These are phyloP conservation scores for Drosophila nikananu DNA, from an alignment of 1,140 invertebrate genomes.

Conservation along the genomic window DNA sequence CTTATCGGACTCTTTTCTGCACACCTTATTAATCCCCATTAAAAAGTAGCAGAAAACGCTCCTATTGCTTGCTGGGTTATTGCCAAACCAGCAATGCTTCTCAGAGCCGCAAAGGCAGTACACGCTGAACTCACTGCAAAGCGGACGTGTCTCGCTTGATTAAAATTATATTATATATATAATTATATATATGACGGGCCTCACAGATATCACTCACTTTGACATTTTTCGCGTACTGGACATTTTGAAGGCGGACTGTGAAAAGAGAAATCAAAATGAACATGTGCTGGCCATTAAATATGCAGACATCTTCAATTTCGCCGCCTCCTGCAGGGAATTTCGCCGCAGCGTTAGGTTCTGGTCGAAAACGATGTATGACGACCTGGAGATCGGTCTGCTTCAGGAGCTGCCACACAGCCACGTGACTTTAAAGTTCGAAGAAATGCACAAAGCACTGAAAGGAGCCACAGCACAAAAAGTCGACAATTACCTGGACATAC, in stretches of 20 bases:
- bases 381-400: slow-evolving; percentile 8
- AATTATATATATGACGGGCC: neutral
- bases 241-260: slow-evolving; percentile 3
- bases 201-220: slow-evolving; percentile 2
- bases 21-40: too few species aligned
- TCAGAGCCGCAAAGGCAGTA: neutral
- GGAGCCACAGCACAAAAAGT: neutral
- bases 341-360: slow-evolving; percentile 1
- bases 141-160: neutral
- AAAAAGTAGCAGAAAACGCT: too few species aligned
- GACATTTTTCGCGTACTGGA: slow-evolving; percentile 16
- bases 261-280: neutral
- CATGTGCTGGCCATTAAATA: slow-evolving; percentile 1
- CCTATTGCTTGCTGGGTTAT: neutral
- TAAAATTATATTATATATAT: neutral
- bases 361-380: slow-evolving; percentile 3
- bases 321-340: neutral
- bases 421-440: neutral
- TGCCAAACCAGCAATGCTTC: neutral
- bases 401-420: neutral
- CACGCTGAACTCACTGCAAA: too few species aligned
- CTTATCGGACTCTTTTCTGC: too few species aligned
- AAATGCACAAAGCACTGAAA: neutral
- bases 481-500: slow-evolving; percentile 1
- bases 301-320: slow-evolving; percentile 24